Percentiles rank a stretch among this genome's conserved stretches.
Evolutionary conservation across 2,797 vertebrate genomes (phyloP).

Genomic region (Kryptopterus vitreolus): DNA sequence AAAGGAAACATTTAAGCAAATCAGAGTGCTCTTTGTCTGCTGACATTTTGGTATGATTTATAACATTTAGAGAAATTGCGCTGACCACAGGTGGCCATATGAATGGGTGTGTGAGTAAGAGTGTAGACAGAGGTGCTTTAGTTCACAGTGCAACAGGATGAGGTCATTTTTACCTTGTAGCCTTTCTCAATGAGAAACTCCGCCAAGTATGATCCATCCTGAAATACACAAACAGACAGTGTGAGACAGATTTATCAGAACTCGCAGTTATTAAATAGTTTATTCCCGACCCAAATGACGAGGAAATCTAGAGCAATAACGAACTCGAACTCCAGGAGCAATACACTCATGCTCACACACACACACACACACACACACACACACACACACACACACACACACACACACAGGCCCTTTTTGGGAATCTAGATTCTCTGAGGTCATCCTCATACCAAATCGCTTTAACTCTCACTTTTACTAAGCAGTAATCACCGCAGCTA

Average conservation of each 20-base stretch:
- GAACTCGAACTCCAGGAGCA: slow-evolving; percentile 24
- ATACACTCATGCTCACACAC: slow-evolving; percentile 22
- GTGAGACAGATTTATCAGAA: neutral
- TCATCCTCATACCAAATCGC: neutral
- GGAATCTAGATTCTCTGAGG: neutral
- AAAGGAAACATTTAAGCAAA: neutral
- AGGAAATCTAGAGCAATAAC: slow-evolving; percentile 40
- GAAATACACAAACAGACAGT: slow-evolving; percentile 61
- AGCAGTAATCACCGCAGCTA: neutral
- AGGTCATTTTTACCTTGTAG: slow-evolving; percentile 80
- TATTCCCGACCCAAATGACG: neutral
- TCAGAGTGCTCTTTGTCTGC: neutral
- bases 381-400: slow-evolving; percentile 17
- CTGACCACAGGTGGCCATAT: neutral
- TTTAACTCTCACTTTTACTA: neutral
- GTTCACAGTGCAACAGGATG: neutral
- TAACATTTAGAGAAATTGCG: neutral
- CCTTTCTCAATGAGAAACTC: slow-evolving; percentile 96
- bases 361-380: too few species aligned
- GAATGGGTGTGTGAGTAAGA: neutral
- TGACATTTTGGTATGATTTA: neutral
- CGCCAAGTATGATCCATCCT: slow-evolving; percentile 99
- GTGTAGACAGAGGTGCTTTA: neutral
- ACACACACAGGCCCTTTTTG: slow-evolving; percentile 1
- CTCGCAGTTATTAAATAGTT: neutral